These are phyloP conservation scores for Paramormyrops hopkinsi DNA, from an alignment of 2,797 vertebrate genomes.

Conservation along the genomic window DNA sequence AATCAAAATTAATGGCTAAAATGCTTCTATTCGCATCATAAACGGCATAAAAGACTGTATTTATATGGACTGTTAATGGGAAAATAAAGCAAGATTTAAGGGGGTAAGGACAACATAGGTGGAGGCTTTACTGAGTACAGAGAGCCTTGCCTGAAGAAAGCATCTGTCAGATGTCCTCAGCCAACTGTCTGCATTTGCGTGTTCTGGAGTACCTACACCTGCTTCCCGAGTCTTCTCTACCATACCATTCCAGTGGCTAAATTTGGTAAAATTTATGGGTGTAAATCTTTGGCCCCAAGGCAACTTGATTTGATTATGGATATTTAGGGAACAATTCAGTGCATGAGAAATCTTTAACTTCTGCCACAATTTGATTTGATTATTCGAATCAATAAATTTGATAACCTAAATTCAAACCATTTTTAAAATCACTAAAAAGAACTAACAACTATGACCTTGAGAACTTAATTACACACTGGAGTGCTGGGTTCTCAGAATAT, in stretches of 20 bases:
- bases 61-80: background rate
- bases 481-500: background rate
- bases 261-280: background rate
- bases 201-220: background rate
- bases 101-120: background rate
- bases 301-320: background rate
- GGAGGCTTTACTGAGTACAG: background rate
- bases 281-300: background rate
- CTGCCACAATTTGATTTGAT: background rate
- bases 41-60: background rate
- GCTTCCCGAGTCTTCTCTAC: background rate
- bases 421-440: background rate
- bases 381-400: background rate
- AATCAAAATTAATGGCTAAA: background rate
- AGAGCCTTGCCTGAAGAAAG: background rate
- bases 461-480: background rate
- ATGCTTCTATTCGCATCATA: background rate
- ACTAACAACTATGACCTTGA: background rate
- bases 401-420: background rate
- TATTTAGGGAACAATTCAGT: background rate
- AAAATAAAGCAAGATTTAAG: background rate
- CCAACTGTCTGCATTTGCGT: background rate
- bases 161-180: background rate
- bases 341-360: background rate
- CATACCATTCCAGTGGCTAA: background rate